A percentile compares a stretch with the other conserved stretches of the same genome.
Evolutionary conservation across 1,140 invertebrate genomes (phyloP).

Genomic region (Lordiphosa stackelbergi): DNA sequence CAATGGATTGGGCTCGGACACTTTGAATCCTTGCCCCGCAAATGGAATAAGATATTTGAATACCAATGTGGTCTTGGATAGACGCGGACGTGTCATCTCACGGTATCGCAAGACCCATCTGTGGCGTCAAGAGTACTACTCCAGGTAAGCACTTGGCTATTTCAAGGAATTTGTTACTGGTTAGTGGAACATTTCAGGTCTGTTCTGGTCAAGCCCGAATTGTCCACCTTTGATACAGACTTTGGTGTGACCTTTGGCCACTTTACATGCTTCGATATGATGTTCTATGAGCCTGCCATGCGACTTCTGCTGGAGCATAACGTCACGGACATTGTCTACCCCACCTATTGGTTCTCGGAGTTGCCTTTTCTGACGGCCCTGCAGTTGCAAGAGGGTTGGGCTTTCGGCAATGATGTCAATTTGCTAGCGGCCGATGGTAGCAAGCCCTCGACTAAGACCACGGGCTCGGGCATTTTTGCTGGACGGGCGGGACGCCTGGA

Average conservation of each 20-base stretch:
- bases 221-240: conserved; percentile 80
- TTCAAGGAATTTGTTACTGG: too few species aligned
- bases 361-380: conserved; percentile 82
- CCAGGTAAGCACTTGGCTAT: not conserved
- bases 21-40: conserved; percentile 34
- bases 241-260: conserved; percentile 86
- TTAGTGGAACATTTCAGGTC: conserved; percentile 1
- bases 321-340: conserved; percentile 84
- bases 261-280: conserved; percentile 87
- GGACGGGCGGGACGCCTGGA: conserved; percentile 69
- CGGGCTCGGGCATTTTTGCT: conserved; percentile 78
- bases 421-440: conserved; percentile 78
- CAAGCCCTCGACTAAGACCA: conserved; percentile 55
- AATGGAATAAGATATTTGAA: conserved; percentile 78
- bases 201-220: conserved; percentile 65
- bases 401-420: conserved; percentile 78
- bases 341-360: conserved; percentile 86
- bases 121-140: conserved; percentile 76
- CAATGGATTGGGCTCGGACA: conserved; percentile 6
- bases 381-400: conserved; percentile 79
- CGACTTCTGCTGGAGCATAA: conserved; percentile 48
- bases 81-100: conserved; percentile 78
- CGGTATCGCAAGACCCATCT: conserved; percentile 87
- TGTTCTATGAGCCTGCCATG: conserved; percentile 82
- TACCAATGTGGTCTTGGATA: conserved; percentile 85